These are phyloP conservation scores for Oreochromis niloticus DNA, from an alignment of 2,113 vertebrate genomes.

Conservation along the genomic window DNA sequence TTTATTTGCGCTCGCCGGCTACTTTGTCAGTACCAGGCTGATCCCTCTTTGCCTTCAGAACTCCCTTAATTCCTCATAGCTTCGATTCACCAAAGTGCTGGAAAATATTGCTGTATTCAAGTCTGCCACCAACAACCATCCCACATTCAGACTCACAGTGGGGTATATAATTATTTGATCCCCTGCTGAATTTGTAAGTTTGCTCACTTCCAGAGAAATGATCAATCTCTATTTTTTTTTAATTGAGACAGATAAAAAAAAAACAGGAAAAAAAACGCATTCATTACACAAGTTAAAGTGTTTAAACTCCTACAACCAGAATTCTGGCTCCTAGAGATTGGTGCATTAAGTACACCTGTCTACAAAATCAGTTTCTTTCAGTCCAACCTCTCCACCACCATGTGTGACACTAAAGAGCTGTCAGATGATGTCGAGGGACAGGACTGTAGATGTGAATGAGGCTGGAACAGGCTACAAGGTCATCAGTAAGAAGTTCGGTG, in stretches of 20 bases:
- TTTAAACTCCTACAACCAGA: not conserved
- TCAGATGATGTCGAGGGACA: not conserved
- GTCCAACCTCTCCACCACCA: not conserved
- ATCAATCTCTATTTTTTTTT: not conserved
- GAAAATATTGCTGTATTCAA: not conserved
- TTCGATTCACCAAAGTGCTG: not conserved
- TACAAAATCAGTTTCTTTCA: not conserved
- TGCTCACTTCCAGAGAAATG: not conserved
- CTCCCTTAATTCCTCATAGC: not conserved
- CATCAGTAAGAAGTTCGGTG: not conserved
- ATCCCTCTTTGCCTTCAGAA: not conserved
- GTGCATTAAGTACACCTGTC: not conserved
- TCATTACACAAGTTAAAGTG: not conserved
- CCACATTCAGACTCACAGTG: not conserved
- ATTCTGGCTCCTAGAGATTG: not conserved
- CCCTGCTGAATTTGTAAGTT: not conserved
- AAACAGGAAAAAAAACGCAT: rapidly evolving
- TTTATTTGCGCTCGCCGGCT: not conserved
- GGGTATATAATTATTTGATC: not conserved
- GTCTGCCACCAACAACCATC: not conserved
- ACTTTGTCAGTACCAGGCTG: not conserved
- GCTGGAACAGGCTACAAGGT: not conserved
- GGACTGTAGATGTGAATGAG: not conserved
- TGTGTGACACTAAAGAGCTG: not conserved
- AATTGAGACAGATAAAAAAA: not conserved